These are phyloP conservation scores for Oreochromis mossambicus DNA, from an alignment of 2,797 vertebrate genomes.

Conservation along the genomic window DNA sequence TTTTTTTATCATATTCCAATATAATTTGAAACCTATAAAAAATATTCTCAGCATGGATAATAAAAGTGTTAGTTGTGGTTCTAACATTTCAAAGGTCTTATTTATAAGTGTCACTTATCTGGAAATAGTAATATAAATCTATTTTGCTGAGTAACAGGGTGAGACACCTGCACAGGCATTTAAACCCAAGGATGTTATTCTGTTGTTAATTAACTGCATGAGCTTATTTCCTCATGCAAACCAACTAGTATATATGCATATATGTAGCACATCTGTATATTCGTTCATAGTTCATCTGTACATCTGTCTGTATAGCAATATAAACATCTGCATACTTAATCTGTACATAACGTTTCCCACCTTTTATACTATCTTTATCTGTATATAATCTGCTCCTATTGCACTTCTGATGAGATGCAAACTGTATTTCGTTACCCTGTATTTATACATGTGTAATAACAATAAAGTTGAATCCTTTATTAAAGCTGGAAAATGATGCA, in stretches of 20 bases:
- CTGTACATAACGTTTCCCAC: background rate
- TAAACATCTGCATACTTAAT: background rate
- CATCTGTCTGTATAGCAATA: background rate
- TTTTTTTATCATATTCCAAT: background rate
- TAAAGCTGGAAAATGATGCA: background rate
- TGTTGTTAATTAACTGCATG: background rate
- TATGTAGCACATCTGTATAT: background rate
- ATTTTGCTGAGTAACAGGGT: background rate
- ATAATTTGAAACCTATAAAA: background rate
- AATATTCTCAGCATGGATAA: background rate
- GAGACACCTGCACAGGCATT: background rate
- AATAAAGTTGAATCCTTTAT: background rate
- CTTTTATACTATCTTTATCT: background rate
- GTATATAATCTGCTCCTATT: background rate
- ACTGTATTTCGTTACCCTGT: background rate
- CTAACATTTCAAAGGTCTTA: background rate
- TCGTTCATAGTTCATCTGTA: background rate
- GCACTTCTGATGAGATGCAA: background rate
- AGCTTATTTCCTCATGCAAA: background rate
- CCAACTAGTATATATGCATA: background rate
- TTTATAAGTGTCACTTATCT: background rate
- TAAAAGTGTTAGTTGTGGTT: background rate
- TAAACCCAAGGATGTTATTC: background rate
- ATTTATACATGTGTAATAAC: background rate
- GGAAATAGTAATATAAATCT: background rate